Percentiles rank a stretch among this genome's conserved stretches.
Conservation (phyloP, 2,797 vertebrate genomes). For the Macropus fuliginosus region DNA sequence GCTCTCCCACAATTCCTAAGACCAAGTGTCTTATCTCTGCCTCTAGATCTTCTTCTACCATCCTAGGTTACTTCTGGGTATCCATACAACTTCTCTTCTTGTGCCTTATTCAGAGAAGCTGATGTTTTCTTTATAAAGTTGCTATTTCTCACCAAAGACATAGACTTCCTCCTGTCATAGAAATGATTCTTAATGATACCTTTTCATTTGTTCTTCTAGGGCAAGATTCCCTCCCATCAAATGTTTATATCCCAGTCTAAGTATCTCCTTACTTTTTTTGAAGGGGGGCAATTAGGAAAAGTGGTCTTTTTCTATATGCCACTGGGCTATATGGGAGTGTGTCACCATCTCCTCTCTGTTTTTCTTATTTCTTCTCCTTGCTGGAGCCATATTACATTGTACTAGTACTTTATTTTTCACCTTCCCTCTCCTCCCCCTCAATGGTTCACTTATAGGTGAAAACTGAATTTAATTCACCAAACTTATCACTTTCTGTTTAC, state of each 20-base stretch:
- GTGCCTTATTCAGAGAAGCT: too few species aligned
- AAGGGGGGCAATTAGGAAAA: neutral
- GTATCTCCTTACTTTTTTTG: too few species aligned
- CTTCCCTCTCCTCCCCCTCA: neutral
- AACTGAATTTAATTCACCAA: neutral
- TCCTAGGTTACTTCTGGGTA: neutral
- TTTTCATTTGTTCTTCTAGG: neutral
- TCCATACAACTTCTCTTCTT: neutral
- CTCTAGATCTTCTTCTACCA: neutral
- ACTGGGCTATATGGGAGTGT: neutral
- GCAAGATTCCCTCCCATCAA: neutral
- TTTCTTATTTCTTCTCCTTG: neutral
- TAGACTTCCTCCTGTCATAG: neutral
- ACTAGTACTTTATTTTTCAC: neutral
- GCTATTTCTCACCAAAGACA: neutral
- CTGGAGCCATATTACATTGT: neutral
- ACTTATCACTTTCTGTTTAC: neutral
- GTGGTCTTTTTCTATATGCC: neutral
- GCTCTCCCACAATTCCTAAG: neutral
- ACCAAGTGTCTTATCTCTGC: neutral
- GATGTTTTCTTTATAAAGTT: neutral
- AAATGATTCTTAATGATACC: neutral
- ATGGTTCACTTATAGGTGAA: neutral
- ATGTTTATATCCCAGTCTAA: neutral
- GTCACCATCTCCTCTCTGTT: neutral